phyloP scores from a whole-genome alignment of 2,113 vertebrate genomes.

The Chaenogobius annularis region DNA sequence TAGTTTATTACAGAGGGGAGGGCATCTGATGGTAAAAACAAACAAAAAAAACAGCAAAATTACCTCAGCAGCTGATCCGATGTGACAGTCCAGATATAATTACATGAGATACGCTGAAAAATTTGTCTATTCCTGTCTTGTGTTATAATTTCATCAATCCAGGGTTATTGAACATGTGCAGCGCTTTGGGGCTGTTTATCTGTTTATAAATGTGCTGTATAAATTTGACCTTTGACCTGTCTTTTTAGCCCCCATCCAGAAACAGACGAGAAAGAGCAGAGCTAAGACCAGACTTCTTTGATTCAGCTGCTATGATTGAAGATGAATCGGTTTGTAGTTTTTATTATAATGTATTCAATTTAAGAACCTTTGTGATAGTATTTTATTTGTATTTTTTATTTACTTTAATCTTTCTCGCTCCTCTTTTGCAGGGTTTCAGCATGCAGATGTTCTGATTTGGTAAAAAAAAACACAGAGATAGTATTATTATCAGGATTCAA shows the following conservation, averaged over 20 bases:
- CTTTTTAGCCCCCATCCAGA: conserved; percentile 89
- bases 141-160: too few species aligned
- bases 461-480: conserved; percentile 69
- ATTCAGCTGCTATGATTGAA: conserved; percentile 99
- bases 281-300: conserved; percentile 98
- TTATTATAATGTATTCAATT: not conserved
- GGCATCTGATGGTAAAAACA: too few species aligned
- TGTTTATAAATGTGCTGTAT: too few species aligned
- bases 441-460: conserved; percentile 98
- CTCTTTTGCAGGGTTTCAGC: conserved; percentile 87
- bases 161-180: too few species aligned
- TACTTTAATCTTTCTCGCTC: conserved; percentile 20
- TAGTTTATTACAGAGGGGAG: not conserved
- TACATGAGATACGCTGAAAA: too few species aligned
- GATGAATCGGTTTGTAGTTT: conserved; percentile 90
- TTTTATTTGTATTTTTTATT: not conserved
- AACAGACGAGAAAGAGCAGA: conserved; percentile 96
- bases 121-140: too few species aligned
- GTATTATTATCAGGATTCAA: conserved; percentile 77
- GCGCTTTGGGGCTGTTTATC: too few species aligned
- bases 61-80: too few species aligned
- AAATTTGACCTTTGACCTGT: not conserved
- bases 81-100: too few species aligned
- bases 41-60: too few species aligned
- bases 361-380: not conserved